Evolutionary conservation across 2,113 vertebrate genomes (phyloP).

Genomic region (Anguilla rostrata): DNA sequence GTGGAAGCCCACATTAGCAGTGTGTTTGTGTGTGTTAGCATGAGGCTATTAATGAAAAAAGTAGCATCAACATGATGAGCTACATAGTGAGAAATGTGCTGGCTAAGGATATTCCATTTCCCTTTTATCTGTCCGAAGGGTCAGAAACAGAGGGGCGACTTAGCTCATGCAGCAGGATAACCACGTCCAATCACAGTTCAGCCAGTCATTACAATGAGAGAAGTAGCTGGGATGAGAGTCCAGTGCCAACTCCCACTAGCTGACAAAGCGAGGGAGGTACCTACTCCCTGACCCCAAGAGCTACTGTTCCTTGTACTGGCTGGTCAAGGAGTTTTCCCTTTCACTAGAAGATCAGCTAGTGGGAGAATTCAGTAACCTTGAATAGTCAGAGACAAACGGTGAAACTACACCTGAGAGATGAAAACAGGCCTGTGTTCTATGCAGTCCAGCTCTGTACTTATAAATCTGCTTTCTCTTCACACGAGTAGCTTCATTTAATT

Average conservation of each 20-base stretch:
- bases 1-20: neutral
- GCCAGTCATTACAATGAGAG: neutral
- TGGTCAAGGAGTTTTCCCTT: neutral
- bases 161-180: neutral
- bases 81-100: neutral
- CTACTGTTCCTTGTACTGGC: neutral
- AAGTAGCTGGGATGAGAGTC: neutral
- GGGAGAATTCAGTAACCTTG: constrained; percentile 2
- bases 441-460: neutral
- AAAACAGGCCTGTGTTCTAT: neutral
- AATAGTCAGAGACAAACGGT: neutral
- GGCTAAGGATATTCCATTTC: neutral
- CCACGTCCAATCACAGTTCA: neutral
- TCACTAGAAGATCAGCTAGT: neutral
- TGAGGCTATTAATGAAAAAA: neutral
- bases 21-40: constrained; percentile 19
- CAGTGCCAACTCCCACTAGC: neutral
- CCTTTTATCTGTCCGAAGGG: neutral
- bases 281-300: neutral
- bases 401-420: neutral
- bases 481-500: neutral
- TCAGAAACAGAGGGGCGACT: neutral
- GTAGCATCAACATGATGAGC: neutral
- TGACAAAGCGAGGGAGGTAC: neutral
- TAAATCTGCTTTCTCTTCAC: neutral